Conservation (phyloP, 1,140 invertebrate species). For the Panulirus ornatus region DNA sequence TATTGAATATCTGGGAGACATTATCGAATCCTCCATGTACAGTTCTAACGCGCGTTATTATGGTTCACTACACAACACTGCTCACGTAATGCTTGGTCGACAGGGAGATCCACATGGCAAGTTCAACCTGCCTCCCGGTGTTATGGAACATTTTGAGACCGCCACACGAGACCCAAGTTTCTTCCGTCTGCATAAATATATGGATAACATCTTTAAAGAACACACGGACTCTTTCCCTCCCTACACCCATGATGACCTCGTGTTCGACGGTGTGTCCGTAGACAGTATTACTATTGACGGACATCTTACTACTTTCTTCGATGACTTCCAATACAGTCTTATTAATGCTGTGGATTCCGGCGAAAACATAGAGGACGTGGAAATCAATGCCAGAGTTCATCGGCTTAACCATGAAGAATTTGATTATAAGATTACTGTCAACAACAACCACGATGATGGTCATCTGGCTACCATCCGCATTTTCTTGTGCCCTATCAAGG, state of each 20-base stretch:
- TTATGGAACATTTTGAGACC: conserved; percentile 48
- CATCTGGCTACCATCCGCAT: not conserved
- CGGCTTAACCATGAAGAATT: conserved; percentile 46
- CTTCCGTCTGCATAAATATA: conserved; percentile 47
- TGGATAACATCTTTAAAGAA: conserved; percentile 53
- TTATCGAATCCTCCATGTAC: conserved; percentile 44
- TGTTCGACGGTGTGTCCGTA: conserved; percentile 33
- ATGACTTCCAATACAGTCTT: conserved; percentile 53
- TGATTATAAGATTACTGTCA: conserved; percentile 1
- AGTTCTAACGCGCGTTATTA: conserved; percentile 44
- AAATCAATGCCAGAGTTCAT: not conserved
- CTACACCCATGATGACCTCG: conserved; percentile 37
- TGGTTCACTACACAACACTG: conserved; percentile 52
- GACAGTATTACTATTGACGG: conserved; percentile 13
- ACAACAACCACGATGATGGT: conserved; percentile 33
- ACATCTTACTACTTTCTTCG: conserved; percentile 31
- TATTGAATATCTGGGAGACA: conserved; percentile 46
- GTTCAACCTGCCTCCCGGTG: conserved; percentile 33
- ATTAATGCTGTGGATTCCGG: conserved; percentile 52
- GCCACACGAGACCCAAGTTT: conserved; percentile 34
- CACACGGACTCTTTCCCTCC: conserved; percentile 40
- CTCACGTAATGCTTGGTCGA: conserved; percentile 42
- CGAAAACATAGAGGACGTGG: not conserved
- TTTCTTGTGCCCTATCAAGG: conserved; percentile 16
- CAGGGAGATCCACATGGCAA: conserved; percentile 57